A percentile compares a stretch with the other conserved stretches of the same genome.
phyloP scores from a whole-genome alignment of 2,797 vertebrate genomes.

The Poeciliopsis paucimaculata region DNA sequence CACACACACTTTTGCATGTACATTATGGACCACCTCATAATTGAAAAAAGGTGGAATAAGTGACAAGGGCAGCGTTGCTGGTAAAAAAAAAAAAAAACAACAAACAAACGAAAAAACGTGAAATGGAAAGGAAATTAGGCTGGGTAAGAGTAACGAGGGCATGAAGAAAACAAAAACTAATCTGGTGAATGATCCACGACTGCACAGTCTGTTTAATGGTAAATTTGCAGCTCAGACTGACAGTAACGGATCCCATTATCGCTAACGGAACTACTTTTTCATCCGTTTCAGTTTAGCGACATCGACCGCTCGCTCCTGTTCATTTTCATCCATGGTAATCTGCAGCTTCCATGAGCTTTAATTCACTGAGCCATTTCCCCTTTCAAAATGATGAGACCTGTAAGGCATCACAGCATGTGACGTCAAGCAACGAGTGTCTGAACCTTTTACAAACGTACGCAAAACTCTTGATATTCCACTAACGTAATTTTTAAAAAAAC shows the following conservation, averaged over 20 bases:
- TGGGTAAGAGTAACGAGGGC: conserved; percentile 64
- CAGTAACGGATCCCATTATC: conserved; percentile 21
- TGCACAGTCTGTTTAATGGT: conserved; percentile 57
- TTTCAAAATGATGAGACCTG: conserved; percentile 31
- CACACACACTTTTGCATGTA: conserved; percentile 34
- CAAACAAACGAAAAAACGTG: conserved; percentile 19
- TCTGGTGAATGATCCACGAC: conserved; percentile 67
- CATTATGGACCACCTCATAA: conserved; percentile 56
- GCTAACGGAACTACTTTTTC: conserved; percentile 14
- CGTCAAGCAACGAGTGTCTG: conserved; percentile 33
- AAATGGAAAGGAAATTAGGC: conserved; percentile 65
- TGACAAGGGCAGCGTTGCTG: conserved; percentile 40
- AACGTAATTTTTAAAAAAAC: too few relatives aligned
- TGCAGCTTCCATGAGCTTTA: conserved; percentile 31
- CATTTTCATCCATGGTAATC: conserved; percentile 9
- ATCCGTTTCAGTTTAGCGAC: conserved; percentile 14
- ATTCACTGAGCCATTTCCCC: conserved; percentile 39
- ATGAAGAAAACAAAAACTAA: conserved; percentile 60
- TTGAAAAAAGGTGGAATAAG: conserved; percentile 64
- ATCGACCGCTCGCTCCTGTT: conserved; percentile 14
- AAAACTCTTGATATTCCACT: too few relatives aligned
- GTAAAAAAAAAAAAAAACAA: not conserved
- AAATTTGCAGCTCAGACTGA: conserved; percentile 44
- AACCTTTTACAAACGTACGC: conserved; percentile 12
- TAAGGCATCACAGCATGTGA: conserved; percentile 29